Percentiles rank a stretch among this genome's conserved stretches.
Conservation (phyloP, 2,113 vertebrate genomes). For the Cathartes aura region DNA sequence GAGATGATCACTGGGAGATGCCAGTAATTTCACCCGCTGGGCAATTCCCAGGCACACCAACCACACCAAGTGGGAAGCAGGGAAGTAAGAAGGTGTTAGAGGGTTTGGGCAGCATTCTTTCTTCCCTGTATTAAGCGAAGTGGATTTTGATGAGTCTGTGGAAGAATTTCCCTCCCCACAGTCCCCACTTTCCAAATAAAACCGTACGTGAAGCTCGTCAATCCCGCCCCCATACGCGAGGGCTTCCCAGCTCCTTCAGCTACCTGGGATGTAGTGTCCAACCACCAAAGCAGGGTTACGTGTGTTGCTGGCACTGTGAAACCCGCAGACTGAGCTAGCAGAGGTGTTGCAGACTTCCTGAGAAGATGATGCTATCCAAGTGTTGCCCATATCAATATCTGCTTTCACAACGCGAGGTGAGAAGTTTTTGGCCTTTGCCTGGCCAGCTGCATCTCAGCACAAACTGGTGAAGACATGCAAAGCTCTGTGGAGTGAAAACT, state of each 20-base stretch:
- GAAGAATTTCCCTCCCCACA: background rate
- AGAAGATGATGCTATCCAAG: background rate
- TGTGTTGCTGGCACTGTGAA: background rate
- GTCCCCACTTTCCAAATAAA: background rate
- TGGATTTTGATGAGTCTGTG: conserved; percentile 15
- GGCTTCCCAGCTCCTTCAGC: background rate
- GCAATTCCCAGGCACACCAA: background rate
- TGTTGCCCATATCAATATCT: background rate
- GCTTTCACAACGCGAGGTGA: background rate
- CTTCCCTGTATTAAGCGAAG: background rate
- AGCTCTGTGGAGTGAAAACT: background rate
- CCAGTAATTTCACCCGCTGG: background rate
- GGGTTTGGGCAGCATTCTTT: conserved; percentile 36
- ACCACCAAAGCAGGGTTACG: background rate
- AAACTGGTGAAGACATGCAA: background rate
- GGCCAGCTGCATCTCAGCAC: background rate
- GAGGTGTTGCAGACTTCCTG: background rate
- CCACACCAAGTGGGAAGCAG: background rate
- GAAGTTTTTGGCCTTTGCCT: background rate
- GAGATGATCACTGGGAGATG: background rate
- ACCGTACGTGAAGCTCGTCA: background rate
- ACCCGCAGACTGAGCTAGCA: background rate
- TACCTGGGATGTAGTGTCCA: background rate
- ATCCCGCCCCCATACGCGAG: rapidly evolving
- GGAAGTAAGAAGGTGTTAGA: conserved; percentile 23